A percentile compares a stretch with the other conserved stretches of the same genome.
Conservation (phyloP, 2,888 invertebrate species). For the Anaspis maculata region DNA sequence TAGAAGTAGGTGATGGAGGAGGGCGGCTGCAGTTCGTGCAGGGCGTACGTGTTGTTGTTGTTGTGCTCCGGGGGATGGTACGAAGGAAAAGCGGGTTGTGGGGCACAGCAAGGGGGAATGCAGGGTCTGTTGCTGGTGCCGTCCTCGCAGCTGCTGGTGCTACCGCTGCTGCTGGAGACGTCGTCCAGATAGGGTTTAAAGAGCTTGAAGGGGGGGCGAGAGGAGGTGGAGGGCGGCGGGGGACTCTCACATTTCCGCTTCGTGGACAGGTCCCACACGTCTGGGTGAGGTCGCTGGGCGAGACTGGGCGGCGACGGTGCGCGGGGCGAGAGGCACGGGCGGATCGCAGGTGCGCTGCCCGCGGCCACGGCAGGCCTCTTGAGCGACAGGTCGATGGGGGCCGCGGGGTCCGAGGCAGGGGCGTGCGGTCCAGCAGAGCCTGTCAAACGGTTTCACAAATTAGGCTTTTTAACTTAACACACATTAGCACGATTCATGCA, state of each 20-base stretch:
- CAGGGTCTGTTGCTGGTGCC: constrained; percentile 12
- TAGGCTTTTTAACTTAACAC: no score
- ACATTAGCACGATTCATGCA: no score
- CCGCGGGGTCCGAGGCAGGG: constrained; percentile 31
- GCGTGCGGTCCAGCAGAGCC: constrained; percentile 18
- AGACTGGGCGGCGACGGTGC: constrained; percentile 18
- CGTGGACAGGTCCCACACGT: constrained; percentile 40
- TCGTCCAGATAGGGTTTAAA: constrained; percentile 71
- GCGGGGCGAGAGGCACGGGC: constrained; percentile 17
- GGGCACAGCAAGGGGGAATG: constrained; percentile 46
- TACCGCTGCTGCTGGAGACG: constrained; percentile 46
- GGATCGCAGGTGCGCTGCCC: constrained; percentile 27
- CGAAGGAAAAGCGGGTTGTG: not conserved
- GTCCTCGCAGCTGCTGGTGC: constrained; percentile 19
- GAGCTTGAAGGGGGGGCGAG: constrained; percentile 54
- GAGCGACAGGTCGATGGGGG: constrained; percentile 42
- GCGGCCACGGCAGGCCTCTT: constrained; percentile 29
- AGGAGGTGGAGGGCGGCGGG: constrained; percentile 5
- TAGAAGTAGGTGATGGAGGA: constrained; percentile 37
- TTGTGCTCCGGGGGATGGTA: constrained; percentile 28
- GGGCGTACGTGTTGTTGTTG: constrained; percentile 26
- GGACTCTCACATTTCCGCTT: constrained; percentile 24
- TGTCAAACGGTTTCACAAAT: no score
- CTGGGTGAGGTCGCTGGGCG: constrained; percentile 25
- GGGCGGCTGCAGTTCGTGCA: constrained; percentile 42